A percentile compares a stretch with the other conserved stretches of the same genome.
Conservation (phyloP, 2,888 invertebrate genomes). For the Leuctra nigra region DNA sequence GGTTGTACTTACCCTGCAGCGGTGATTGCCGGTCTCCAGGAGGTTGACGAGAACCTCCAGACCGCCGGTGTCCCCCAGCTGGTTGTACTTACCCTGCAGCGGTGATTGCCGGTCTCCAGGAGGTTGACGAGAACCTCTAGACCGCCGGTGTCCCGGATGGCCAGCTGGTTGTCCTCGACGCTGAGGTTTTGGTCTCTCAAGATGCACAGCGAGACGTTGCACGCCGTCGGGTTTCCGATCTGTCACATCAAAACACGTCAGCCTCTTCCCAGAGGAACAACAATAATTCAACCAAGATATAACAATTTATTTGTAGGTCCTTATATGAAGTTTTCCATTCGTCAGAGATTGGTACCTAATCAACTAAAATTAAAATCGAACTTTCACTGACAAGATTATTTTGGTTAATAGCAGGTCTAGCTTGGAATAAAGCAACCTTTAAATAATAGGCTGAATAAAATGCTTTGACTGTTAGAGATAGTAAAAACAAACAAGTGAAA, state of each 20-base stretch:
- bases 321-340: too few relatives aligned
- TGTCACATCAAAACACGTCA: slow-evolving; percentile 35
- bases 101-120: slow-evolving; percentile 82
- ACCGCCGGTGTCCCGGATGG: slow-evolving; percentile 83
- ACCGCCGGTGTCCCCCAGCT: slow-evolving; percentile 83
- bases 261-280: background rate
- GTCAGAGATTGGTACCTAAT: too few relatives aligned
- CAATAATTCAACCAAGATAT: too few relatives aligned
- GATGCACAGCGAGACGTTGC: slow-evolving; percentile 83
- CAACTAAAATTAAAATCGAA: too few relatives aligned
- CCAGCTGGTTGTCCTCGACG: slow-evolving; percentile 74
- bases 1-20: too few relatives aligned
- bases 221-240: slow-evolving; percentile 93
- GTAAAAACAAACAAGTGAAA: background rate
- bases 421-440: too few relatives aligned
- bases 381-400: too few relatives aligned
- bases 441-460: background rate
- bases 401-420: too few relatives aligned
- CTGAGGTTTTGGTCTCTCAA: slow-evolving; percentile 84
- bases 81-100: slow-evolving; percentile 86
- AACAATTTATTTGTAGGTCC: too few relatives aligned
- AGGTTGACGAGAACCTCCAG: slow-evolving; percentile 71
- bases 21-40: slow-evolving; percentile 82
- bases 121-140: slow-evolving; percentile 58
- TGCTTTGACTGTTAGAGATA: background rate